phyloP scores from a whole-genome alignment of 2,113 vertebrate species.

The Hyperoodon ampullatus region DNA sequence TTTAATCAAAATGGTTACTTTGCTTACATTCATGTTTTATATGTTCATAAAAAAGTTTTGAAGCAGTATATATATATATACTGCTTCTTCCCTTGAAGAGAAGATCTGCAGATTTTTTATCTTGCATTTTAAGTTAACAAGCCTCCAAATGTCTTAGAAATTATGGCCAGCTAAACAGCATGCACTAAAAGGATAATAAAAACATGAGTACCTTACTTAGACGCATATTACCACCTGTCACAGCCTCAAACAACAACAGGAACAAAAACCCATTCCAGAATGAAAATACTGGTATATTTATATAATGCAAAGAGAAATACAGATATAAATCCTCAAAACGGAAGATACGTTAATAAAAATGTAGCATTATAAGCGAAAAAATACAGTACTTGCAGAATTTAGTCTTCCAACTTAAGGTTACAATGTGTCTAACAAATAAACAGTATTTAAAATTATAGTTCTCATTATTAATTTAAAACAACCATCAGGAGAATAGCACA shows the following conservation, averaged over 20 bases:
- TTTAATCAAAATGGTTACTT: slow-evolving; percentile 13
- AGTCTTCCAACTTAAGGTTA: slow-evolving; percentile 69
- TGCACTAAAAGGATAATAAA: not conserved
- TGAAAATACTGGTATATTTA: slow-evolving; percentile 82
- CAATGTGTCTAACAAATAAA: slow-evolving; percentile 63
- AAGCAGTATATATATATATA: not conserved
- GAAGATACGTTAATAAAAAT: slow-evolving; percentile 79
- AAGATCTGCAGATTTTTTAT: slow-evolving; percentile 2
- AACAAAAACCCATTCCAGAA: slow-evolving; percentile 62
- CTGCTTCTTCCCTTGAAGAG: slow-evolving; percentile 2
- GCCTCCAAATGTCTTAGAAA: slow-evolving; percentile 14
- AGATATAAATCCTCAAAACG: slow-evolving; percentile 79
- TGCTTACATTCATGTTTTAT: not conserved
- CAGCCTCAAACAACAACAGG: not conserved
- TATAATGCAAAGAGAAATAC: slow-evolving; percentile 81
- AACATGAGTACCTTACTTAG: not conserved
- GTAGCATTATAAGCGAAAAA: slow-evolving; percentile 77
- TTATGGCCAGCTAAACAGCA: not conserved
- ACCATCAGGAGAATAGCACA: slow-evolving; percentile 67
- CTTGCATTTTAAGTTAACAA: slow-evolving; percentile 15
- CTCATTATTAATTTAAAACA: slow-evolving; percentile 73
- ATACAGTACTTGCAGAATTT: slow-evolving; percentile 78
- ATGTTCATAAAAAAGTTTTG: not conserved
- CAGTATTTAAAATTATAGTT: slow-evolving; percentile 68
- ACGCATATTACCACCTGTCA: not conserved